phyloP scores from a whole-genome alignment of 35 echinoderm and acorn worm genomes.

The Hemicentrotus pulcherrimus region DNA sequence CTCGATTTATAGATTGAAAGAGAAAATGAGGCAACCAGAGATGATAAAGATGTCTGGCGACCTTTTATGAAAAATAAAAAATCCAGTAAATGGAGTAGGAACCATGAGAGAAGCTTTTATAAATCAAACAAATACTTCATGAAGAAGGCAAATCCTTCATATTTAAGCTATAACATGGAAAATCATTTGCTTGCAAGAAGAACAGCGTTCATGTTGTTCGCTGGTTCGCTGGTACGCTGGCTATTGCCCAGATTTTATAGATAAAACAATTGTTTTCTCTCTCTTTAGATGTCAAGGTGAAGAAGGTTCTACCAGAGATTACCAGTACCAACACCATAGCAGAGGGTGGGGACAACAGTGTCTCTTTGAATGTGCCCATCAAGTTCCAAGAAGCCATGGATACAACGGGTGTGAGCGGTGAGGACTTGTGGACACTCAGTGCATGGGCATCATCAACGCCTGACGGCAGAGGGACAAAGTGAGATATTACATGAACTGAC shows the following conservation, averaged over 20 bases:
- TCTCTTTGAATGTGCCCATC: conserved; percentile 59
- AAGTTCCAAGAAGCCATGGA: conserved; percentile 56
- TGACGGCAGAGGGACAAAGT: conserved; percentile 49
- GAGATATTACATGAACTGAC: not conserved
- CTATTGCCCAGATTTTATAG: not conserved
- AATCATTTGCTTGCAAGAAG: not conserved
- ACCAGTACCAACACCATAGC: conserved; percentile 41
- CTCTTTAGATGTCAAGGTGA: conserved; percentile 49
- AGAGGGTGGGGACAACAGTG: conserved; percentile 37
- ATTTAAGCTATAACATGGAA: no score
- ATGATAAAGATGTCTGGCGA: no score
- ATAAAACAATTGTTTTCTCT: not conserved
- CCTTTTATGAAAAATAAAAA: no score
- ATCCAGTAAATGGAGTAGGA: no score
- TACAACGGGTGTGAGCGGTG: conserved; percentile 66
- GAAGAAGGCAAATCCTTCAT: no score
- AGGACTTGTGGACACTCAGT: conserved; percentile 70
- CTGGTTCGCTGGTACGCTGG: not conserved
- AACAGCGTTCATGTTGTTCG: not conserved
- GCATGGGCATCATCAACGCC: conserved; percentile 55
- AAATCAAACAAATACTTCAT: no score
- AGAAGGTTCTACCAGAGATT: conserved; percentile 56
- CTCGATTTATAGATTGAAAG: no score
- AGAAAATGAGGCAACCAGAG: no score
- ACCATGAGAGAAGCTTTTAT: no score